These are phyloP conservation scores for Agriopis leucophaearia DNA, from an alignment of 2,888 invertebrate genomes.

Conservation along the genomic window DNA sequence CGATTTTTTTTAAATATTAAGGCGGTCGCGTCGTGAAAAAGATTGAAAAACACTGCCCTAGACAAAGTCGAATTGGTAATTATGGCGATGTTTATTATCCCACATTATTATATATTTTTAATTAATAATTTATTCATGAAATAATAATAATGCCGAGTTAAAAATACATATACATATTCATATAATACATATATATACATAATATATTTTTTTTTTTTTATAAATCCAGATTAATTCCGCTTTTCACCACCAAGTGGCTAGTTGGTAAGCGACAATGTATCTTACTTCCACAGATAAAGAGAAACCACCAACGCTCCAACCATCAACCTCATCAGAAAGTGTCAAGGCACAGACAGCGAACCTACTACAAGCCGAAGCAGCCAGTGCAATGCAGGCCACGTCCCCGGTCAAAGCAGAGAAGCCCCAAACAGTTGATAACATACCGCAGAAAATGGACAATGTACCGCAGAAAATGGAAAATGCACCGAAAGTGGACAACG, in stretches of 20 bases:
- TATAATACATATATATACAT: too few relatives aligned
- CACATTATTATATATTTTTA: too few relatives aligned
- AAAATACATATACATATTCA: too few relatives aligned
- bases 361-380: conserved; percentile 64
- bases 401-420: conserved; percentile 15
- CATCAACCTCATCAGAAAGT: conserved; percentile 63
- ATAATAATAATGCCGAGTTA: too few relatives aligned
- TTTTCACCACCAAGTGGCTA: neutral
- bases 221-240: too few relatives aligned
- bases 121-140: too few relatives aligned
- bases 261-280: neutral
- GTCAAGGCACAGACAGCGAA: conserved; percentile 61
- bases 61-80: too few relatives aligned
- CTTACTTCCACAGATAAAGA: conserved; percentile 52
- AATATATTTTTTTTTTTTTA: too few relatives aligned
- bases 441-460: neutral
- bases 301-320: conserved; percentile 48
- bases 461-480: neutral
- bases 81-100: too few relatives aligned
- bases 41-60: too few relatives aligned
- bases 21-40: too few relatives aligned
- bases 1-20: too few relatives aligned
- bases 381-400: conserved; percentile 9
- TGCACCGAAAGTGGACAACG: conserved; percentile 1
- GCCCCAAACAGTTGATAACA: neutral